Conservation (phyloP, 92 coral and sea anemone genomes). For the Parazoanthus swiftii region DNA sequence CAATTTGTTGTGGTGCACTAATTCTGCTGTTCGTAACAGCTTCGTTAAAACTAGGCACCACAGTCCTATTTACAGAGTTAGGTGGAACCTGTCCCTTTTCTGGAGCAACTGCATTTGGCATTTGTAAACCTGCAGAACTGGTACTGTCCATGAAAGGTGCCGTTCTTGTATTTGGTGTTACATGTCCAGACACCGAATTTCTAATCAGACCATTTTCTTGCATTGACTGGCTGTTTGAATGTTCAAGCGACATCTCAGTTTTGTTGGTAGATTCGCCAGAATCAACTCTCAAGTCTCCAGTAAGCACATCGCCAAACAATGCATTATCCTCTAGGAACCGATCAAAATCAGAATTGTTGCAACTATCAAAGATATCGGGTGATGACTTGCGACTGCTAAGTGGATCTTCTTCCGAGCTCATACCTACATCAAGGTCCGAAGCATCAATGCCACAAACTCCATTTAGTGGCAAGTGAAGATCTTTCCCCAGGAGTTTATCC, state of each 20-base stretch:
- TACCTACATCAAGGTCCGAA: constrained; percentile 71
- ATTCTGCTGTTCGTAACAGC: constrained; percentile 9
- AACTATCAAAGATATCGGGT: constrained; percentile 84
- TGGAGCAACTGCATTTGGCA: constrained; percentile 15
- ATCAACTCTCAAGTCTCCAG: constrained; percentile 86
- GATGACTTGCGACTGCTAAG: constrained; percentile 79
- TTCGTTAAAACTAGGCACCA: constrained; percentile 1
- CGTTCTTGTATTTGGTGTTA: background rate
- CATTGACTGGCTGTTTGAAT: constrained; percentile 18
- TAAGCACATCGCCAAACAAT: constrained; percentile 79
- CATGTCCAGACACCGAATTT: constrained; percentile 10
- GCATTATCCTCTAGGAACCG: constrained; percentile 85
- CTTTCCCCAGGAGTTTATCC: constrained; percentile 83
- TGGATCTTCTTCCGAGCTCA: constrained; percentile 81
- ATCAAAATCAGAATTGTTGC: constrained; percentile 87
- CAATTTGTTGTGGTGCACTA: background rate
- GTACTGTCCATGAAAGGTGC: constrained; percentile 10
- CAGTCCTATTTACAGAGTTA: constrained; percentile 11
- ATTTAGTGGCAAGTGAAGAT: constrained; percentile 79
- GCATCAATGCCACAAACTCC: constrained; percentile 87
- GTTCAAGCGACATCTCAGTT: constrained; percentile 45
- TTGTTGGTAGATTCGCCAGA: constrained; percentile 61
- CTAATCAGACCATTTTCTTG: constrained; percentile 37
- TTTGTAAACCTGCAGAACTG: constrained; percentile 2
- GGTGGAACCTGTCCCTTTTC: constrained; percentile 17